Conservation (phyloP, 1,140 invertebrate genomes). For the Drosophila azteca region DNA sequence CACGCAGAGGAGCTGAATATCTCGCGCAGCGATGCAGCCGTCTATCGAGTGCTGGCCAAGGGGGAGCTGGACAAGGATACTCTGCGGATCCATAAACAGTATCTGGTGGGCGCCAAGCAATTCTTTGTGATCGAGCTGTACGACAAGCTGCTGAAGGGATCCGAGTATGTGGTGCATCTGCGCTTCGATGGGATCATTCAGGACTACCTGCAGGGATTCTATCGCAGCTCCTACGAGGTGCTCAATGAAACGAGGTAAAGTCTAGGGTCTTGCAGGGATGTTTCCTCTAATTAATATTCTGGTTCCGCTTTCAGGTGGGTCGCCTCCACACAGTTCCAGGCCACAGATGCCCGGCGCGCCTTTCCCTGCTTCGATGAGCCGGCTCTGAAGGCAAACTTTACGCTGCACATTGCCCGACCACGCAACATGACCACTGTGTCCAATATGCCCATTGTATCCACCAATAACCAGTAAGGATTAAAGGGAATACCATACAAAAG, state of each 20-base stretch:
- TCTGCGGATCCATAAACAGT: conserved; percentile 85
- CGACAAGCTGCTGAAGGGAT: conserved; percentile 85
- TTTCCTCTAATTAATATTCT: background rate
- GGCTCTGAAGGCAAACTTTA: conserved; percentile 94
- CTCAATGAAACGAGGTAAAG: conserved; percentile 88
- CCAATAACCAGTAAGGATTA: conserved; percentile 61
- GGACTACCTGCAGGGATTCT: conserved; percentile 93
- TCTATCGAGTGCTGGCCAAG: conserved; percentile 66
- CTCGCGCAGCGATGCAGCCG: conserved; percentile 84
- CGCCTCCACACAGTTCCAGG: conserved; percentile 95
- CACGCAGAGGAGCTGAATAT: conserved; percentile 90
- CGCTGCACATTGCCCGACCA: conserved; percentile 90
- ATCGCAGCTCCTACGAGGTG: conserved; percentile 92
- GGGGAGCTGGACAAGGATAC: conserved; percentile 40
- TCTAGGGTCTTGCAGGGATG: background rate
- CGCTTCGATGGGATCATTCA: conserved; percentile 89
- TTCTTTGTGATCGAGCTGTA: conserved; percentile 89
- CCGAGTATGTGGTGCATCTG: conserved; percentile 88
- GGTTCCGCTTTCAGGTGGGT: conserved; percentile 87
- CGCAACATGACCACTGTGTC: conserved; percentile 90
- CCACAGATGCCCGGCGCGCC: conserved; percentile 93
- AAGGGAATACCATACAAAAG: no score
- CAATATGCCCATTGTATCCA: conserved; percentile 87
- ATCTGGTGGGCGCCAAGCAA: conserved; percentile 86
- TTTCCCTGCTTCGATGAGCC: conserved; percentile 98